Evolutionary conservation across 2,113 vertebrate genomes (phyloP), one percentile per base, ranked within the genome.

Genomic region (Mesoclemmys tuberculata): DNA sequence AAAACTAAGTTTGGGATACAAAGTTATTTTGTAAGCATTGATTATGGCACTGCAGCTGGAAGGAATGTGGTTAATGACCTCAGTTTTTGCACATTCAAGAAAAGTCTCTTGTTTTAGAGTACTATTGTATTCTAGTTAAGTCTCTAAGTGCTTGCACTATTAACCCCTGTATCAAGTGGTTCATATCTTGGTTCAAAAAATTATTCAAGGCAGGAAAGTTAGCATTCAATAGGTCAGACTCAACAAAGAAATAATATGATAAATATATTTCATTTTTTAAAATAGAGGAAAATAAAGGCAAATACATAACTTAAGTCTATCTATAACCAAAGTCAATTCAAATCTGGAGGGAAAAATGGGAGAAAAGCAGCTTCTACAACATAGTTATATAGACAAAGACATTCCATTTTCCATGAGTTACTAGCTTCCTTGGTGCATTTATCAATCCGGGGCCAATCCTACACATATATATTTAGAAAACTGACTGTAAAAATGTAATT

Each of bases 11-110:
- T 27, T 0, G 0, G 4, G 54, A 80, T 58, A 91, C 95, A 84
- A 92, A 96, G 91, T 84, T 88, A 82, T 89, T 87, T 12, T 48
- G 56, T 86, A 44, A 48, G 38, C 68, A 0, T 75, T 88, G 21
- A 44, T 89, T 58, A 68, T 44, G 74, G 35, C 7, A 14, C 27
- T 54, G 5, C n/a, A 84, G 27, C 35, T 80, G 78, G 8, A 82
- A 87, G 87, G 88, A 86, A 21, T 71, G 38, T 80, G 41, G 13
- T 82, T 92, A 87, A 46, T 84, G 27, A 58, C 49, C 14, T 21
- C 56, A 2, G 14, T 31, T 84, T 94, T 91, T 2, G 14, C 11
- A 93, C 27, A 21, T 87, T 91, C 1, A 2, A 80, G 41, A 0
- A 2, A 61, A 68, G 71, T 75, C 22, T 26, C 41, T 75, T 27